A percentile compares a stretch with the other conserved stretches of the same genome.
These are phyloP conservation scores for Drosophila melanogaster DNA, from an alignment of 1,140 invertebrate species.

Conservation along the genomic window Release_6_plus_ISO1_MT NT_033777.3:7652501-7653000, in stretches of 20 bases:
- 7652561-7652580: too few species aligned
- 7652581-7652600: too few species aligned
- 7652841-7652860: conserved; percentile 29
- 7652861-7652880: conserved; percentile 39
- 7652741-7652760: conserved; percentile 14
- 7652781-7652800: conserved; percentile 28
- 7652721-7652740: neutral
- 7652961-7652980: conserved; percentile 2
- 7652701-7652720: too few species aligned
- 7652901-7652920: conserved; percentile 5
- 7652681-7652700: neutral
- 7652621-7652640: neutral
- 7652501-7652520: too few species aligned
- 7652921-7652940: conserved; percentile 1
- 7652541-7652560: too few species aligned
- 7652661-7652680: neutral
- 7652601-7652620: too few species aligned
- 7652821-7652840: conserved; percentile 48
- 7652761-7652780: conserved; percentile 6
- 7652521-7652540: too few species aligned
- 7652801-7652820: conserved; percentile 44
- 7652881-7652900: conserved; percentile 19
- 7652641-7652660: neutral
- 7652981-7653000: conserved; percentile 46
- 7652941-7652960: conserved; percentile 40